Conservation (phyloP, 1,140 invertebrate genomes). For the Bursaphelenchus mucronatus region DNA sequence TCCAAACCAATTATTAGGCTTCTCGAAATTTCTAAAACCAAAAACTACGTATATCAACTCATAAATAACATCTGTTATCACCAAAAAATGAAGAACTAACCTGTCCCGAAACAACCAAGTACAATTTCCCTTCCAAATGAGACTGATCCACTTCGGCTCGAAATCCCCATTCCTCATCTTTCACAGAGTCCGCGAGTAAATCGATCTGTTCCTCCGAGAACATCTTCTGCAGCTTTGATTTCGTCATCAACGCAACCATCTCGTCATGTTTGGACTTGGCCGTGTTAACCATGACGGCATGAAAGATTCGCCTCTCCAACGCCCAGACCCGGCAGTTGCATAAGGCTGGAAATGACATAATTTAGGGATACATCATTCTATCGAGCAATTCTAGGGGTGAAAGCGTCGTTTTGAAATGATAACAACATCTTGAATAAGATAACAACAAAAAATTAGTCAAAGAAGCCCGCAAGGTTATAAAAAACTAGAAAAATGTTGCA, state of each 20-base stretch:
- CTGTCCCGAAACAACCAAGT: slow-evolving; percentile 28
- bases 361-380: not conserved
- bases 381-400: no score
- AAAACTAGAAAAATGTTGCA: no score
- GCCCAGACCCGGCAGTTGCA: slow-evolving; percentile 92
- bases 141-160: slow-evolving; percentile 35
- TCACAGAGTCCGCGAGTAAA: slow-evolving; percentile 25
- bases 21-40: no score
- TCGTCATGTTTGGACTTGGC: slow-evolving; percentile 88
- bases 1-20: no score
- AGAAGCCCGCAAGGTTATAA: no score
- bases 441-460: no score
- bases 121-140: slow-evolving; percentile 33
- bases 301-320: slow-evolving; percentile 94
- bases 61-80: slow-evolving; percentile 4
- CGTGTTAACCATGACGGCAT: slow-evolving; percentile 98
- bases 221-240: slow-evolving; percentile 66
- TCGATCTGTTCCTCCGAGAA: slow-evolving; percentile 32
- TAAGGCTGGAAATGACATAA: slow-evolving; percentile 67
- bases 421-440: no score
- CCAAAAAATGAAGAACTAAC: slow-evolving; percentile 26
- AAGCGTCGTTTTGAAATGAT: no score
- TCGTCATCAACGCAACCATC: slow-evolving; percentile 93
- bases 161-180: slow-evolving; percentile 44
- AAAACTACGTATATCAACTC: no score